Percentiles rank a stretch among this genome's conserved stretches.
These are phyloP conservation scores for Otolemur garnettii DNA, from an alignment of 2,113 vertebrate species.

Conservation along the genomic window DNA sequence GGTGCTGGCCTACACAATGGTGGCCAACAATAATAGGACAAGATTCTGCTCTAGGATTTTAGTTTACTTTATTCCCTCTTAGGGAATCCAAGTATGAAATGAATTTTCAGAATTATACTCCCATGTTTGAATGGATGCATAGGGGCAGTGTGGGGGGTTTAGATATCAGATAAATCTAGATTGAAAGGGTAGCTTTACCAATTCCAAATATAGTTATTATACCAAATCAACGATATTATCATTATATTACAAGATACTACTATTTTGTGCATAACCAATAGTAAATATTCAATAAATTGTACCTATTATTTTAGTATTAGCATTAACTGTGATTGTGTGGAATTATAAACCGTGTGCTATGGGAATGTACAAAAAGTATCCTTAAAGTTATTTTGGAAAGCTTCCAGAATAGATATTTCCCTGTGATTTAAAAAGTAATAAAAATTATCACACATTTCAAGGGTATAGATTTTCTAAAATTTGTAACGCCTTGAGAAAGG, in stretches of 20 bases:
- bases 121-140: background rate
- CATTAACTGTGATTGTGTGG: background rate
- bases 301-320: constrained; percentile 9
- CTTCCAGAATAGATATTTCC: background rate
- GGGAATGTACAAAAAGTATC: background rate
- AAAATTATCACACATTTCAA: background rate
- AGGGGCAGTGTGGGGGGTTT: background rate
- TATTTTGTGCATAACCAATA: background rate
- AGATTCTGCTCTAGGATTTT: background rate
- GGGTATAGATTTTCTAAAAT: background rate
- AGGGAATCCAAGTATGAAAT: background rate
- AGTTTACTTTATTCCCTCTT: background rate
- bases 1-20: background rate
- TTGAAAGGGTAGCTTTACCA: background rate
- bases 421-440: background rate
- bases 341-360: background rate
- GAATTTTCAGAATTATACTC: background rate
- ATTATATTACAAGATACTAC: background rate
- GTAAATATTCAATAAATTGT: background rate
- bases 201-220: background rate
- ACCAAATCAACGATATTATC: rapidly evolving
- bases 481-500: background rate
- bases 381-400: background rate
- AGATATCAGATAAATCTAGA: background rate
- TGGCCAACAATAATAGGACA: background rate